Conservation (phyloP, 2,113 vertebrate genomes). For the Cettia cetti region DNA sequence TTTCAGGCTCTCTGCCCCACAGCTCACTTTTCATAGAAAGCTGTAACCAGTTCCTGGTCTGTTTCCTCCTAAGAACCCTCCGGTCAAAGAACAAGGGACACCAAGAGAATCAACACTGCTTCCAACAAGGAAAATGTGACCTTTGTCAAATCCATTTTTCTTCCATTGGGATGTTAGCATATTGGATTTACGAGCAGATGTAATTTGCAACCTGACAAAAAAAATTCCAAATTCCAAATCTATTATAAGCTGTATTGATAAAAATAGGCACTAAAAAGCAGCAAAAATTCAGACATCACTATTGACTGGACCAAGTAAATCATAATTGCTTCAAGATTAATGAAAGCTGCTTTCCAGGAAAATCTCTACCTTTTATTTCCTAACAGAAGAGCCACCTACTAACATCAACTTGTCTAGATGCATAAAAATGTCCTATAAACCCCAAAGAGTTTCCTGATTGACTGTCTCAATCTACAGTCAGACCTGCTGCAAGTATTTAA, state of each 20-base stretch:
- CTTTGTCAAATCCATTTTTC: neutral
- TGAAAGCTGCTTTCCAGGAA: neutral
- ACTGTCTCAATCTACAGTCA: neutral
- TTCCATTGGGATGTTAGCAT: neutral
- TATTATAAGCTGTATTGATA: neutral
- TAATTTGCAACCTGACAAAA: neutral
- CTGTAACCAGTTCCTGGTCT: neutral
- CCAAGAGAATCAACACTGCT: neutral
- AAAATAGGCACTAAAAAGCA: neutral
- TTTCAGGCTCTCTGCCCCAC: neutral
- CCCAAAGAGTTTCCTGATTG: rapidly evolving
- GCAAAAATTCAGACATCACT: neutral
- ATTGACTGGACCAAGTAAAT: neutral
- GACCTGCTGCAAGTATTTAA: neutral
- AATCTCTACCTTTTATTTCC: neutral
- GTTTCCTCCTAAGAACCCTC: neutral
- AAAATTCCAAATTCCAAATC: neutral
- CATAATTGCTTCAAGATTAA: neutral
- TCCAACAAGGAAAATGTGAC: rapidly evolving
- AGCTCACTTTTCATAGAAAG: neutral
- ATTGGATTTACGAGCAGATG: neutral
- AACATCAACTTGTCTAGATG: neutral
- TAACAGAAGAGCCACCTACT: neutral
- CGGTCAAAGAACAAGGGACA: neutral
- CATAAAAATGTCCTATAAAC: neutral